These are phyloP conservation scores for Dicyrtoma fusca DNA, from an alignment of 2,888 invertebrate species.

Conservation along the genomic window DNA sequence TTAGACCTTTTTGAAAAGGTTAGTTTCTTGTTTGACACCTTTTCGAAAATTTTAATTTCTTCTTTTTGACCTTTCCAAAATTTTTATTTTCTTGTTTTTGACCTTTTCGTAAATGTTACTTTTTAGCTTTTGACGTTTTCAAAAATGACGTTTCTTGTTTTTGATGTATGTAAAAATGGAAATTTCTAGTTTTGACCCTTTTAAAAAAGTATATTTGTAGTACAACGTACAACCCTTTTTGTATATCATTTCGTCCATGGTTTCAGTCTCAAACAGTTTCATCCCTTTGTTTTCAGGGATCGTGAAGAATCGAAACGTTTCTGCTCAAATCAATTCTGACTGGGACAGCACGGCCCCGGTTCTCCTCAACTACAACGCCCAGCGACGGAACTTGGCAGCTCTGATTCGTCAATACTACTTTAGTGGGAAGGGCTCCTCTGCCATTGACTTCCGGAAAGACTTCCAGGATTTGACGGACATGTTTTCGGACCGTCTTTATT, in stretches of 20 bases:
- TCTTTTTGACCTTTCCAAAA: too few relatives aligned
- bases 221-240: neutral
- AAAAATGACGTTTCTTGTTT: too few relatives aligned
- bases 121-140: too few relatives aligned
- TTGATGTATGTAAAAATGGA: too few relatives aligned
- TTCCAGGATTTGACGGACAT: conserved; percentile 21
- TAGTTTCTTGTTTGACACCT: too few relatives aligned
- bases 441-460: neutral
- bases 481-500: conserved; percentile 24
- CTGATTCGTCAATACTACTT: conserved; percentile 13
- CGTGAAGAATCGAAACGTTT: conserved; percentile 2
- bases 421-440: neutral
- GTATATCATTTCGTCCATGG: neutral
- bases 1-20: too few relatives aligned
- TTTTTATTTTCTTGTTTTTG: too few relatives aligned
- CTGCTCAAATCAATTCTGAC: conserved; percentile 4
- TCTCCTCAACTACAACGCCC: conserved; percentile 12
- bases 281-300: conserved; percentile 17
- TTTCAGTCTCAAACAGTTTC: too few relatives aligned
- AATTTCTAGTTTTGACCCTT: too few relatives aligned
- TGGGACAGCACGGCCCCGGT: conserved; percentile 23
- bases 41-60: too few relatives aligned
- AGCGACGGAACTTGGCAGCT: conserved; percentile 3
- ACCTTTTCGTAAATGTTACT: too few relatives aligned
- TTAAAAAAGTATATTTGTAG: too few relatives aligned